phyloP scores from a whole-genome alignment of 2,888 invertebrate species.

The Dione juno region DNA sequence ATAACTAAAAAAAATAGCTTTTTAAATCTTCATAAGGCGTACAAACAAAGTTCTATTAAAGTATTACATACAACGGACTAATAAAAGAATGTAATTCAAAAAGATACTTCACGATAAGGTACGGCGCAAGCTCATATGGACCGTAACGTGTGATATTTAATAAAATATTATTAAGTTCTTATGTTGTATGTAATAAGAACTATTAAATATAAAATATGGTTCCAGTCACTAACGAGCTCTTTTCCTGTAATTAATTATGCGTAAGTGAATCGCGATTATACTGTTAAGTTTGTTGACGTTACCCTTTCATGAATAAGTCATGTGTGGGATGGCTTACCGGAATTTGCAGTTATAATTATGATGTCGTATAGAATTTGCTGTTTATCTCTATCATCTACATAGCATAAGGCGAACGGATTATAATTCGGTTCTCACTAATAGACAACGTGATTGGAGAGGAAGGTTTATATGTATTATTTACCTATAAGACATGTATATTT shows the following conservation, averaged over 20 bases:
- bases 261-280: constrained; percentile 35
- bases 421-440: too few relatives aligned
- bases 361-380: not conserved
- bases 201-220: not conserved
- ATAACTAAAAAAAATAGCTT: too few relatives aligned
- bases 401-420: too few relatives aligned
- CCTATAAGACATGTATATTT: too few relatives aligned
- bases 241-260: constrained; percentile 42
- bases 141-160: not conserved
- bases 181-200: constrained; percentile 5
- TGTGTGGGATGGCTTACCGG: constrained; percentile 41
- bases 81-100: not conserved
- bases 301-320: constrained; percentile 44
- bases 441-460: too few relatives aligned
- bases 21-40: too few relatives aligned
- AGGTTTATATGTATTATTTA: too few relatives aligned
- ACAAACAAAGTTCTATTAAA: too few relatives aligned
- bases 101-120: not conserved
- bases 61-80: not conserved
- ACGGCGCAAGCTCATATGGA: constrained; percentile 8
- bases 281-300: constrained; percentile 37
- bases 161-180: not conserved
- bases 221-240: constrained; percentile 14
- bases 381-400: too few relatives aligned
- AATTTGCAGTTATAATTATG: constrained; percentile 23